Percentiles rank a stretch among this genome's conserved stretches.
Evolutionary conservation across 2,888 invertebrate genomes (phyloP).

Genomic region (Thelaira solivaga): DNA sequence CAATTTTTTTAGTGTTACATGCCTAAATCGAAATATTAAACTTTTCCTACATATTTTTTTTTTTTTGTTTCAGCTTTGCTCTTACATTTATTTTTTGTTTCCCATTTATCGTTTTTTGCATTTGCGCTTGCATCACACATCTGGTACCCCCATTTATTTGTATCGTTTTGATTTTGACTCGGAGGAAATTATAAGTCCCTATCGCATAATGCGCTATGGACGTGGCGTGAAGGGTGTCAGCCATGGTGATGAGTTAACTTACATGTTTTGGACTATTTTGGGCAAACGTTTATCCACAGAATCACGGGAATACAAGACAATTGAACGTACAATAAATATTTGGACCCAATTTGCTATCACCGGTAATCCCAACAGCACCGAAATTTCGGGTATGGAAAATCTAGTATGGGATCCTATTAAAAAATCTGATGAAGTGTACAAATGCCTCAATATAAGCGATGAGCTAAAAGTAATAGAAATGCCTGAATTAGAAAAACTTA

Average conservation of each 20-base stretch:
- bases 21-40: too few species aligned
- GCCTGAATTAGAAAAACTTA: conserved; percentile 72
- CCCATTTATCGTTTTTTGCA: conserved; percentile 71
- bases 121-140: conserved; percentile 69
- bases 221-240: conserved; percentile 72
- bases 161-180: conserved; percentile 76
- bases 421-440: conserved; percentile 67
- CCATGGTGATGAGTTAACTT: conserved; percentile 75
- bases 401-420: conserved; percentile 71
- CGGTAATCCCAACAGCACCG: conserved; percentile 71
- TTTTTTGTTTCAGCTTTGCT: conserved; percentile 67
- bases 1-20: too few species aligned
- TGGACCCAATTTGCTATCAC: conserved; percentile 73
- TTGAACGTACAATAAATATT: conserved; percentile 71
- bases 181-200: conserved; percentile 70
- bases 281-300: conserved; percentile 68
- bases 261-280: conserved; percentile 70
- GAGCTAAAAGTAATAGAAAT: conserved; percentile 70
- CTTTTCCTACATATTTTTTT: background rate
- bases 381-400: conserved; percentile 69
- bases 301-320: conserved; percentile 72
- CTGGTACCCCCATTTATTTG: conserved; percentile 71
- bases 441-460: conserved; percentile 74
- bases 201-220: conserved; percentile 71
- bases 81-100: conserved; percentile 67